Conservation (phyloP, 92 coral and sea anemone genomes). For the Paragorgia papillata region DNA sequence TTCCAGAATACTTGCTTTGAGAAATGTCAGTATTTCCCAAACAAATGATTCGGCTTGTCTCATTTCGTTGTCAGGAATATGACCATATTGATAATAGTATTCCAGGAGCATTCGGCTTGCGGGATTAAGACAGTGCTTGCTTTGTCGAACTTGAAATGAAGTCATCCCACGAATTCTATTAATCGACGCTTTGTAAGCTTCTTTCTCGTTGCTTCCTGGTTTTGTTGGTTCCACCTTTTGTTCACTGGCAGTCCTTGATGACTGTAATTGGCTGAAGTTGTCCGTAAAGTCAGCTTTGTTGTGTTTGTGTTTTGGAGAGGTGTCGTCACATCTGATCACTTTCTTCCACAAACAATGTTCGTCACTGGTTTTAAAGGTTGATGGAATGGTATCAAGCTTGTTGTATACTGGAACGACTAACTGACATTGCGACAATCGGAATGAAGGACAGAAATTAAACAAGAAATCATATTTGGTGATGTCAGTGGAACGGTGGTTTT, state of each 20-base stretch:
- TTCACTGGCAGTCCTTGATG: not conserved
- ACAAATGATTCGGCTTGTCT: not conserved
- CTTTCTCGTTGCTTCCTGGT: not conserved
- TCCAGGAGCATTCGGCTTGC: constrained; percentile 4
- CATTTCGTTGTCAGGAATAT: constrained; percentile 9
- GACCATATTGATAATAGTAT: constrained; percentile 10
- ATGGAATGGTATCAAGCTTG: not conserved
- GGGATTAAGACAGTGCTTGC: not conserved
- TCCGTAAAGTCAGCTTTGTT: not conserved
- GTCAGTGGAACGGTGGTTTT: not conserved
- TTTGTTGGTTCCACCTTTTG: not conserved
- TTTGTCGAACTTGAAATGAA: not conserved
- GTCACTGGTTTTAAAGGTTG: not conserved
- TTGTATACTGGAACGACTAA: not conserved
- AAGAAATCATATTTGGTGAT: not conserved
- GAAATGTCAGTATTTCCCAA: not conserved
- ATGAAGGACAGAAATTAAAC: not conserved
- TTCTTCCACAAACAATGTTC: not conserved
- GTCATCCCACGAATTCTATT: not conserved
- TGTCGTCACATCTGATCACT: not conserved
- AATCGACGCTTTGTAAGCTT: not conserved
- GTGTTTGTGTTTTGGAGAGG: not conserved
- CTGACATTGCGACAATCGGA: not conserved
- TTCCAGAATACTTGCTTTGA: constrained; percentile 3
- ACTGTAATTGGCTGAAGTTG: not conserved